These are phyloP conservation scores for Glaucopsyche alexis DNA, from an alignment of 2,888 invertebrate species.

Conservation along the genomic window DNA sequence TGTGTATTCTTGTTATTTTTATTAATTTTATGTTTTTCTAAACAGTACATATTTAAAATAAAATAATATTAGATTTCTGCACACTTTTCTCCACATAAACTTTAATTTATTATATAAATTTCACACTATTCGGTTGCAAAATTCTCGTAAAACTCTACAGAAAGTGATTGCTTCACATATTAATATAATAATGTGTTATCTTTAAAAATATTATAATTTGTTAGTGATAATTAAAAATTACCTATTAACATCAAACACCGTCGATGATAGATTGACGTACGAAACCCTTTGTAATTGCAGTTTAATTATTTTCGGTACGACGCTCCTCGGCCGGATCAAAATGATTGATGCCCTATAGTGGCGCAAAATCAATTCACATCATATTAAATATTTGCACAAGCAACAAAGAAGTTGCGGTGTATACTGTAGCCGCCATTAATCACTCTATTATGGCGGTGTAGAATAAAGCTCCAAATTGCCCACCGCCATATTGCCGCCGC, in stretches of 20 bases:
- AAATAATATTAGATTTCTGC: too few relatives aligned
- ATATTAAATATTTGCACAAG: constrained; percentile 64
- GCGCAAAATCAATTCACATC: constrained; percentile 46
- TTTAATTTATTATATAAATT: too few relatives aligned
- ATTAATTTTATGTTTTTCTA: too few relatives aligned
- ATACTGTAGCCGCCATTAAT: constrained; percentile 72
- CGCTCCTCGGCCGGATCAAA: background rate
- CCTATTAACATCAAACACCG: background rate
- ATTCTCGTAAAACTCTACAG: too few relatives aligned
- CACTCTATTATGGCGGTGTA: constrained; percentile 70
- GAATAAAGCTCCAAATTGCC: constrained; percentile 70
- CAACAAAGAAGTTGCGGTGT: constrained; percentile 71
- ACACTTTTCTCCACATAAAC: too few relatives aligned
- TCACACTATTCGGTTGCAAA: too few relatives aligned
- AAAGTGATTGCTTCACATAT: too few relatives aligned
- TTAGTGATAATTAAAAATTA: background rate
- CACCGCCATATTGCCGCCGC: constrained; percentile 58
- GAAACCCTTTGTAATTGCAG: background rate
- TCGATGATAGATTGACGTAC: background rate
- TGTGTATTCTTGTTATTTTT: too few relatives aligned
- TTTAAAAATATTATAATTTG: background rate
- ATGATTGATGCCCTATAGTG: constrained; percentile 14
- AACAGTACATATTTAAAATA: too few relatives aligned
- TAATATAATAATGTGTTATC: too few relatives aligned
- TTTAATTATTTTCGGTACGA: constrained; percentile 9